Evolutionary conservation across 23 tunicate species (phyloP), one percentile per base, ranked within the genome.

Genomic region (Trididemnum miniatum): DNA sequence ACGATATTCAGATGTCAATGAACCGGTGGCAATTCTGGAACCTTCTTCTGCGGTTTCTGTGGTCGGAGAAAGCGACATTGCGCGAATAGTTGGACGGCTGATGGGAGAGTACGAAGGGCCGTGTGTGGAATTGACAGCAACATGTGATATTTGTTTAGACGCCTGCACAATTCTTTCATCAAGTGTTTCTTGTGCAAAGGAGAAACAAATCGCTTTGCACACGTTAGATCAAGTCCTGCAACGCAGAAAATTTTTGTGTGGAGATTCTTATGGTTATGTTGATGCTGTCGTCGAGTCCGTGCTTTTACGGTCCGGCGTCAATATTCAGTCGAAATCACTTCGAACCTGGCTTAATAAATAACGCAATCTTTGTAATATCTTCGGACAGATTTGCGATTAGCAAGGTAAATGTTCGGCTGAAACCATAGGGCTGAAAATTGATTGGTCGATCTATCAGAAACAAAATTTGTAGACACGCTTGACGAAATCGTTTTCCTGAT

Each of bases 61-160:
- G 0, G 29, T 1, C n/a, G 86, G 86, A 18, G 86, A 82, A 71
- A 29, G 35, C 79, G 71, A 82, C 77, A 34, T 82, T 1, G 86
- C 79, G 50, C 86, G 86, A 9, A 20, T 82, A 20, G 32, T 82
- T 2, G 86, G 86, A 1, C 86, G 86, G 12, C 36, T 71, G 9
- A 31, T 82, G 20, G 65, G 65, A 9, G 29, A 31, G 32, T 82
- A 82, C 37, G 86, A 71, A 32, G 35, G 49, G 23, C 25, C 32
- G 9, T 34, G 79, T 51, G 4, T 34, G 2, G 9, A 66, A 18
- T 37, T 38, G 31, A 82, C 86, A 20, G 4, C 7, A 1, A 2
- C 2, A 30, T 34, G 28, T 5, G 86, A 82, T 54, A 34, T 69
- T 20, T 51, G 35, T 2, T 33, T 82, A 0, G 86, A 82, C 64